Evolutionary conservation across 2,888 invertebrate species (phyloP), one percentile per base, ranked within the genome.

Genomic region (Clostera curtula): DNA sequence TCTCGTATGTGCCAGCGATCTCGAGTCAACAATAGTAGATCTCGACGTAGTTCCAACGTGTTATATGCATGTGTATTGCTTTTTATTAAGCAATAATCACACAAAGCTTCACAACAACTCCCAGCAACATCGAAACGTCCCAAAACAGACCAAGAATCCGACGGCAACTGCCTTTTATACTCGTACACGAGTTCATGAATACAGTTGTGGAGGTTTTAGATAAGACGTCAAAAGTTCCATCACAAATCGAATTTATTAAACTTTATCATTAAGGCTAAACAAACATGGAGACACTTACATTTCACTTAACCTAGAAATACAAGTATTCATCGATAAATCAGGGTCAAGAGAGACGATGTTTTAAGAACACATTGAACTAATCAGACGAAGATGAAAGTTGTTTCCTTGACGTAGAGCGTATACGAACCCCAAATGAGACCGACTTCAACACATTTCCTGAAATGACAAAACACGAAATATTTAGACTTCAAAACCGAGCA

Each of bases 401-500:
- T 63, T 63, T 59, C 50, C 60, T 59, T 44, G 59, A 52, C 45
- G 64, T 54, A 42, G 59, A 65, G 54, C 48, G 53, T 49, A 68
- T 65, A 69, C 56, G 59, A 68, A 68, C 65, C 65, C 65, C 56
- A 64, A 56, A 61, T 64, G 47, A 71, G 58, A 70, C 53, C 43
- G 51, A 71, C 70, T 69, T 71, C 59, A 64, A 66, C 51, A 66
- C 57, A 49, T 57, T 59, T 56, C 70, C 72, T 72, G 72, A 68
- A 73, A 71, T 49, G 64, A 71, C 67, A 73, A 71, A 71, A 68
- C 48, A 34, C 49, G 62, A 49, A 68, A 54, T 47, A 49, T 63
- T 54, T 58, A 49, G 33, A 35, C 31, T 36, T 35, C 31, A 31
- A 27, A 32, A 34, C 30, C 20, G 36, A 33, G 38, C 26, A 32